phyloP scores from a whole-genome alignment of 1,140 invertebrate species.

The Tetragnatha versicolor region DNA sequence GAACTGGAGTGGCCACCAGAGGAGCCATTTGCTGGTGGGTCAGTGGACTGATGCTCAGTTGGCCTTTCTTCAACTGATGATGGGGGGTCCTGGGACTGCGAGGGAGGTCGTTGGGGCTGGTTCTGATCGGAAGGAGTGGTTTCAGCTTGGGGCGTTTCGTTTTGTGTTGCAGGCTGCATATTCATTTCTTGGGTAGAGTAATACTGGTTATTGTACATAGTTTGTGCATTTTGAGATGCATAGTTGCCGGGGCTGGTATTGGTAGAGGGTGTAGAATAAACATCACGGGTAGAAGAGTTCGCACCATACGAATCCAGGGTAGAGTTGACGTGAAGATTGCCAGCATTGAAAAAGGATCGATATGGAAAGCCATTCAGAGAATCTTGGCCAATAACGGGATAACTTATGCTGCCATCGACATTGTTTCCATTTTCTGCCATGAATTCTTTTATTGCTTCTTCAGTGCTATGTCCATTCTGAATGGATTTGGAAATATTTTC shows the following conservation, averaged over 20 bases:
- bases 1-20: constrained; percentile 1
- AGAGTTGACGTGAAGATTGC: background rate
- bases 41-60: constrained; percentile 9
- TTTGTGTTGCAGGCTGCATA: background rate
- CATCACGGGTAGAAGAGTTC: constrained; percentile 13
- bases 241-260: constrained; percentile 14
- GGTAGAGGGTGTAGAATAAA: background rate
- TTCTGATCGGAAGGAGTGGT: constrained; percentile 24
- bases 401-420: constrained; percentile 1
- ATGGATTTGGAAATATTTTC: background rate
- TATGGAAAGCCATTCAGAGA: constrained; percentile 30
- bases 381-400: background rate
- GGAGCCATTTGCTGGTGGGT: background rate
- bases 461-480: constrained; percentile 13
- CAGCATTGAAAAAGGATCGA: constrained; percentile 10
- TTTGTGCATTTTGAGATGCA: constrained; percentile 15
- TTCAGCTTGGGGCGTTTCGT: background rate
- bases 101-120: constrained; percentile 14
- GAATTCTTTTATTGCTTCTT: background rate
- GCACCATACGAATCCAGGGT: constrained; percentile 9
- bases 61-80: too few species aligned
- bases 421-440: background rate
- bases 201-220: constrained; percentile 10
- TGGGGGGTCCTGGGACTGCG: background rate
- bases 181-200: background rate